Percentiles rank a stretch among this genome's conserved stretches.
Evolutionary conservation across 1,140 invertebrate genomes (phyloP).

Genomic region (Drosophila willistoni): DNA sequence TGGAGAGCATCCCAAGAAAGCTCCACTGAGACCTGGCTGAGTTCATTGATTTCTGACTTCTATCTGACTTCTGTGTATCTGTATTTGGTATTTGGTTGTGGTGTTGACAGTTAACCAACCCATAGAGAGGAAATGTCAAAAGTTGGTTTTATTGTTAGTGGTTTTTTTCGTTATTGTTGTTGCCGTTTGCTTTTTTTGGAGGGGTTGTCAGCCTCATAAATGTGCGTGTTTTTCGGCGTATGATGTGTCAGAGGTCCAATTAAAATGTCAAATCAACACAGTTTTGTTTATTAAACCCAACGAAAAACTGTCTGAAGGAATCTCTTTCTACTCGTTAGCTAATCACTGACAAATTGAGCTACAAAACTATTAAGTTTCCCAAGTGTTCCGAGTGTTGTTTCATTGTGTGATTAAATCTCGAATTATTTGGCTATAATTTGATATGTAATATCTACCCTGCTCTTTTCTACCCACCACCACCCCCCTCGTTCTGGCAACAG

Average conservation of each 20-base stretch:
- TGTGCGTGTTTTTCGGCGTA: not conserved
- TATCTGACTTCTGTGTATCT: conserved; percentile 15
- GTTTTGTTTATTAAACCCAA: conserved; percentile 67
- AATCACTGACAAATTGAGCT: conserved; percentile 53
- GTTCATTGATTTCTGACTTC: conserved; percentile 73
- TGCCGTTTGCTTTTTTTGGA: not conserved
- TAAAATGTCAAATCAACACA: conserved; percentile 77
- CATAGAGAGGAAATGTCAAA: conserved; percentile 11
- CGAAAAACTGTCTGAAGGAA: conserved; percentile 21
- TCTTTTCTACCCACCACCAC: not conserved
- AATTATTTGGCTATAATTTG: conserved; percentile 35
- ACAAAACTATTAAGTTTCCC: conserved; percentile 39
- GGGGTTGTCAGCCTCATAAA: conserved; percentile 14
- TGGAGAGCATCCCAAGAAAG: conserved; percentile 54
- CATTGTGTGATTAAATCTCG: conserved; percentile 24
- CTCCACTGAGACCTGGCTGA: conserved; percentile 40
- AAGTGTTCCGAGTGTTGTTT: conserved; percentile 32
- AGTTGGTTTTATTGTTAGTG: not conserved
- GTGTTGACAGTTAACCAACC: conserved; percentile 40
- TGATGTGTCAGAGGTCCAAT: conserved; percentile 66
- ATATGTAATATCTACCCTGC: conserved; percentile 31
- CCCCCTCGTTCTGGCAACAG: not conserved
- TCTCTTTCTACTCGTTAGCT: conserved; percentile 21
- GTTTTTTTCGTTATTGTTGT: not conserved
- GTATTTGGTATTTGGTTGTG: not conserved